These are phyloP conservation scores for Limonius californicus DNA, from an alignment of 1,140 invertebrate genomes.

Conservation along the genomic window DNA sequence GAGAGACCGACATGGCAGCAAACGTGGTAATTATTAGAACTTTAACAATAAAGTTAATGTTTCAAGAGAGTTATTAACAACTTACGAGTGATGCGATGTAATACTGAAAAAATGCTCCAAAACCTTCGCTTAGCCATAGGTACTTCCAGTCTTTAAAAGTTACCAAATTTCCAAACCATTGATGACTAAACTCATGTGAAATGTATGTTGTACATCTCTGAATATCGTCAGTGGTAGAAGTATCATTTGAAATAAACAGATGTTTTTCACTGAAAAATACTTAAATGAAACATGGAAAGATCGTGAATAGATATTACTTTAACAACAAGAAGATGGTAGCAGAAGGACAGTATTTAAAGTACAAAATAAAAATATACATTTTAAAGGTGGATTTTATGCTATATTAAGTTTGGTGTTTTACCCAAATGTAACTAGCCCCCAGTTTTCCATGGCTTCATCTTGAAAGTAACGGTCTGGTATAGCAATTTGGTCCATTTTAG, in stretches of 20 bases:
- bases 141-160: constrained; percentile 63
- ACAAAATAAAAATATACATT: no score
- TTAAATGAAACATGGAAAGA: no score
- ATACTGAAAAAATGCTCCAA: constrained; percentile 50
- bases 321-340: no score
- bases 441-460: constrained; percentile 80
- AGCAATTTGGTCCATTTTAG: constrained; percentile 82
- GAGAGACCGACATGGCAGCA: no score
- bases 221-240: constrained; percentile 44
- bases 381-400: no score
- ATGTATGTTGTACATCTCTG: constrained; percentile 51
- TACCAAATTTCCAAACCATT: constrained; percentile 65
- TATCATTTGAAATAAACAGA: constrained; percentile 1
- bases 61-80: no score
- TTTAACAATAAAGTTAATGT: no score
- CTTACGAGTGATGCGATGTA: background rate
- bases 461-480: constrained; percentile 76
- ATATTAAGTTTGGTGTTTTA: constrained; percentile 35
- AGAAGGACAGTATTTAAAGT: no score
- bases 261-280: constrained; percentile 1
- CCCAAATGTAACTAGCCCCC: constrained; percentile 63
- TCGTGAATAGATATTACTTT: no score
- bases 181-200: constrained; percentile 55
- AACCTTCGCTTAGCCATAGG: constrained; percentile 70
- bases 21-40: no score